A percentile compares a stretch with the other conserved stretches of the same genome.
Evolutionary conservation across 2,797 vertebrate genomes (phyloP).

Genomic region (Oryzias dopingdopingensis): DNA sequence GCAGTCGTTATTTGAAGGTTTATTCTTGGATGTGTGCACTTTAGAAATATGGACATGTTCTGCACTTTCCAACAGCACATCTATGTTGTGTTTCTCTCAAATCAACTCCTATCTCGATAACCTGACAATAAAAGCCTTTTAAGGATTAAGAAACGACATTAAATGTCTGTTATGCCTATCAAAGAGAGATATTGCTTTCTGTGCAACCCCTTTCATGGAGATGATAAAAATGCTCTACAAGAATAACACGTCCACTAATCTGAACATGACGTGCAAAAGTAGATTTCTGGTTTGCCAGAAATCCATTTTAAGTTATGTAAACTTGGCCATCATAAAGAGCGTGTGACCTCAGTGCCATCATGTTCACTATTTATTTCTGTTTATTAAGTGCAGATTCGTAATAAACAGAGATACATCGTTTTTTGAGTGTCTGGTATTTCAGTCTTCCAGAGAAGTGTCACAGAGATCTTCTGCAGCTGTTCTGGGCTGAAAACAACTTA

Average conservation of each 20-base stretch:
- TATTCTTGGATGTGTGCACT: constrained; percentile 25
- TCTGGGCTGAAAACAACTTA: constrained; percentile 13
- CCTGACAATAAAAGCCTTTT: constrained; percentile 21
- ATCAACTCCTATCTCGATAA: background rate
- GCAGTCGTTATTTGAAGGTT: constrained; percentile 16
- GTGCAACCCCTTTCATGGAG: constrained; percentile 7
- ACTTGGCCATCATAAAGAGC: constrained; percentile 16
- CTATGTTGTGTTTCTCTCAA: background rate
- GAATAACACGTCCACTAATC: constrained; percentile 8
- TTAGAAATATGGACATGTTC: constrained; percentile 11
- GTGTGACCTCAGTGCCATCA: background rate
- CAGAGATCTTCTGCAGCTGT: constrained; percentile 56
- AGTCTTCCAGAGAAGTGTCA: constrained; percentile 25
- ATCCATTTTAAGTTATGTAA: too few species aligned
- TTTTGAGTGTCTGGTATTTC: constrained; percentile 14
- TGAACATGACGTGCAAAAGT: background rate
- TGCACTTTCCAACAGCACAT: constrained; percentile 3
- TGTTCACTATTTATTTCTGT: constrained; percentile 32
- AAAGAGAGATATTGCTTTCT: constrained; percentile 11
- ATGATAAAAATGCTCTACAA: constrained; percentile 24
- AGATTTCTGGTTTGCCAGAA: background rate
- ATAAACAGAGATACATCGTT: constrained; percentile 6
- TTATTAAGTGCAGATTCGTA: background rate
- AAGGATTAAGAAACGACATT: constrained; percentile 9
- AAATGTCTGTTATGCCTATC: constrained; percentile 33